Evolutionary conservation across 2,888 invertebrate species (phyloP).

Genomic region (Calameuta pallipes): DNA sequence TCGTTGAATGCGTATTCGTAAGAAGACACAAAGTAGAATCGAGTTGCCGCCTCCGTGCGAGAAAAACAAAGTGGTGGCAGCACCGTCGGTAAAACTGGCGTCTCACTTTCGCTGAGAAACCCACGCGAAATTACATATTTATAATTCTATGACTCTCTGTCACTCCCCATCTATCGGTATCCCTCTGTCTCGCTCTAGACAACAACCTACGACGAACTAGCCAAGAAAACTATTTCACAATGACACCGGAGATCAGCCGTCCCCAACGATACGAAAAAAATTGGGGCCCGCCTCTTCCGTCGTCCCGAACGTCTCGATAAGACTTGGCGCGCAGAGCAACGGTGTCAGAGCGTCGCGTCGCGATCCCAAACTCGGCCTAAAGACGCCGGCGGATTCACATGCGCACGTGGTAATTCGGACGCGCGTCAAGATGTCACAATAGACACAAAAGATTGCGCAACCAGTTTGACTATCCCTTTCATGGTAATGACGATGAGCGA

Average conservation of each 20-base stretch:
- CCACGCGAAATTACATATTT: not conserved
- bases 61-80: not conserved
- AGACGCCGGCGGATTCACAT: not conserved
- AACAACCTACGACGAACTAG: not conserved
- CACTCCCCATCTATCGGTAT: not conserved
- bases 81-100: not conserved
- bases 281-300: not conserved
- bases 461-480: not conserved
- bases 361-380: not conserved
- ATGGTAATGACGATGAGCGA: not conserved
- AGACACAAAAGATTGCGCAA: not conserved
- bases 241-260: not conserved
- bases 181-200: not conserved
- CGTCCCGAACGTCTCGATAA: not conserved
- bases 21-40: not conserved
- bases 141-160: not conserved
- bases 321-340: not conserved
- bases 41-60: not conserved
- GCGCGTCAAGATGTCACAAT: not conserved
- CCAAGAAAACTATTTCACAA: not conserved
- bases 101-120: not conserved
- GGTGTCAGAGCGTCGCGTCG: not conserved
- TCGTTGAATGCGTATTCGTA: not conserved
- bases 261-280: not conserved
- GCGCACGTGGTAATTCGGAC: not conserved